Percentiles rank a stretch among this genome's conserved stretches.
These are phyloP conservation scores for Ctenopoma kingsleyae DNA, from an alignment of 2,797 vertebrate genomes.

Conservation along the genomic window DNA sequence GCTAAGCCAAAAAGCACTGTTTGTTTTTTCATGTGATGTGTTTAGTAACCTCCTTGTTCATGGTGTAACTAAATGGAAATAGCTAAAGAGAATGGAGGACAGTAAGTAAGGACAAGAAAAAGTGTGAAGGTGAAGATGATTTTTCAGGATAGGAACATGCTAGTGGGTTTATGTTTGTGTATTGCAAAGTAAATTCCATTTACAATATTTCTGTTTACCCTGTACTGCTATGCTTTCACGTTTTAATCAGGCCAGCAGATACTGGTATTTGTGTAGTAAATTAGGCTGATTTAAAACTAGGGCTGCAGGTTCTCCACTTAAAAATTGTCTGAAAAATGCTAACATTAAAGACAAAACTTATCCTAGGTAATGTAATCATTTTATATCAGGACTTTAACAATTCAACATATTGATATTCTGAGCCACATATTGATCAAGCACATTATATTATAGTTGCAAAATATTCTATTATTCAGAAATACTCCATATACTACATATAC, in stretches of 20 bases:
- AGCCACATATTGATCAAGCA: no score
- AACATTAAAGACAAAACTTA: no score
- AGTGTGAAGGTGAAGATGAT: not conserved
- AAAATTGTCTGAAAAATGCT: no score
- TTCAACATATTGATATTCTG: no score
- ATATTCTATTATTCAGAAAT: no score
- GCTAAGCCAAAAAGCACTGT: constrained; percentile 20
- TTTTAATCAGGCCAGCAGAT: not conserved
- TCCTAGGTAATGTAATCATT: no score
- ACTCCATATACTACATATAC: no score
- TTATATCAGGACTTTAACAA: no score
- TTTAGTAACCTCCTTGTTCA: constrained; percentile 18
- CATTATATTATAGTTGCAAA: no score
- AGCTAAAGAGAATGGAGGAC: not conserved
- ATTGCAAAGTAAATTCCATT: not conserved
- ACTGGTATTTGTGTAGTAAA: no score
- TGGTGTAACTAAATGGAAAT: not conserved
- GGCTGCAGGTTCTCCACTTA: no score
- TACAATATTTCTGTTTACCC: not conserved
- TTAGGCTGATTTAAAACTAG: no score
- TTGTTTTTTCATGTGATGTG: constrained; percentile 22
- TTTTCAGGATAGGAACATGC: not conserved
- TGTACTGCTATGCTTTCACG: constrained; percentile 3
- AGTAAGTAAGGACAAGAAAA: not conserved
- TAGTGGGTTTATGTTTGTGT: not conserved